Conservation (phyloP, 2,888 invertebrate species). For the Synergus gifuensis region DNA sequence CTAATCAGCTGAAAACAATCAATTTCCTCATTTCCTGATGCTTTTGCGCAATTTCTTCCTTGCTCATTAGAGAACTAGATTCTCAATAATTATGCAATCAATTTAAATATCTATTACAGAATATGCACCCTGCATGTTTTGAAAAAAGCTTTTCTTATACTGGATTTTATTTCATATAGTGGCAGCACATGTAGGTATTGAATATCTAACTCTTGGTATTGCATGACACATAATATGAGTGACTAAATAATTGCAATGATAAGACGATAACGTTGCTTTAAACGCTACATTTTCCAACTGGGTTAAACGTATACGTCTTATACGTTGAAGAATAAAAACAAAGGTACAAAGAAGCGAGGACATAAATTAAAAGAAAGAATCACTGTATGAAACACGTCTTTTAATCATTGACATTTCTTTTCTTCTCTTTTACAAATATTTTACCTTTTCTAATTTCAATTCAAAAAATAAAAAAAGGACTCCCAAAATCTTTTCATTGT, state of each 20-base stretch:
- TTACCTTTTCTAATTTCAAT: too few species aligned
- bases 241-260: conserved; percentile 12
- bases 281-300: not conserved
- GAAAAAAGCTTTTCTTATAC: not conserved
- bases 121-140: not conserved
- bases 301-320: conserved; percentile 18
- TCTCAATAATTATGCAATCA: not conserved
- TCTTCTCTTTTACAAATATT: not conserved
- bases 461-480: too few species aligned
- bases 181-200: not conserved
- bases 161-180: not conserved
- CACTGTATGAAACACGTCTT: not conserved
- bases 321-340: not conserved
- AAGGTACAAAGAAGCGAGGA: not conserved
- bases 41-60: not conserved
- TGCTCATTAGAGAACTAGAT: not conserved
- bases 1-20: not conserved
- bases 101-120: not conserved
- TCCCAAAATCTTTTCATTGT: too few species aligned
- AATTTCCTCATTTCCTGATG: conserved; percentile 1
- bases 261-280: conserved; percentile 18
- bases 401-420: not conserved
- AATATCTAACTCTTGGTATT: not conserved
- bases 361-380: not conserved
- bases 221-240: not conserved